Conservation (phyloP, 2,888 invertebrate genomes). For the Vannuccia rotundouncinata region DNA sequence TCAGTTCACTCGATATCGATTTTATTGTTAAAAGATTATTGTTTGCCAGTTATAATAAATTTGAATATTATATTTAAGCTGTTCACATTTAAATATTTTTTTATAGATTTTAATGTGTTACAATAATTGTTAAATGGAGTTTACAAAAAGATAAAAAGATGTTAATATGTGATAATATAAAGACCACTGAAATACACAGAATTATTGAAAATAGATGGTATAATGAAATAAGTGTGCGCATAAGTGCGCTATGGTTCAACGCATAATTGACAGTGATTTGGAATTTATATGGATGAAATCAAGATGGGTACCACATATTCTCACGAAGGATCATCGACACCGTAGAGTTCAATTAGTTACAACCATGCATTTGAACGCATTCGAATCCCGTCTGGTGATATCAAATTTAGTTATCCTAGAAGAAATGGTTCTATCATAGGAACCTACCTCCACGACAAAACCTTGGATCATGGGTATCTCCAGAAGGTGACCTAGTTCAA, state of each 20-base stretch:
- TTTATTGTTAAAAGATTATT: not conserved
- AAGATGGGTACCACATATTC: conserved; percentile 17
- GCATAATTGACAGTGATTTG: conserved; percentile 9
- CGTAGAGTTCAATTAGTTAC: conserved; percentile 23
- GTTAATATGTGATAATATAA: conserved; percentile 6
- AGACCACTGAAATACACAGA: conserved; percentile 21
- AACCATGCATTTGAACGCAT: conserved; percentile 17
- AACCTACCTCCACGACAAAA: conserved; percentile 2
- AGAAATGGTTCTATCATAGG: conserved; percentile 20
- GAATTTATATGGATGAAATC: conserved; percentile 22
- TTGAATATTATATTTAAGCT: conserved; percentile 1
- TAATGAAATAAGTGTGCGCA: conserved; percentile 7
- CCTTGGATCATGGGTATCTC: conserved; percentile 9
- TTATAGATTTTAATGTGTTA: conserved; percentile 9
- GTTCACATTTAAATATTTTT: conserved; percentile 7
- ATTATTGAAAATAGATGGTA: conserved; percentile 16
- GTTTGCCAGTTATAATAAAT: not conserved
- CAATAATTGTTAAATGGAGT: conserved; percentile 19
- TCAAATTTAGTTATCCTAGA: conserved; percentile 26
- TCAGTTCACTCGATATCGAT: conserved; percentile 12
- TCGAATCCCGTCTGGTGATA: conserved; percentile 18
- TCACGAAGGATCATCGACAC: conserved; percentile 10
- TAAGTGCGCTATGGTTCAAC: not conserved
- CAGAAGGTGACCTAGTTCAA: conserved; percentile 15
- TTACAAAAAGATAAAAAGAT: conserved; percentile 19